Evolutionary conservation across 2,113 vertebrate species (phyloP), one percentile per base, ranked within the genome.

Genomic region (Calonectris borealis): DNA sequence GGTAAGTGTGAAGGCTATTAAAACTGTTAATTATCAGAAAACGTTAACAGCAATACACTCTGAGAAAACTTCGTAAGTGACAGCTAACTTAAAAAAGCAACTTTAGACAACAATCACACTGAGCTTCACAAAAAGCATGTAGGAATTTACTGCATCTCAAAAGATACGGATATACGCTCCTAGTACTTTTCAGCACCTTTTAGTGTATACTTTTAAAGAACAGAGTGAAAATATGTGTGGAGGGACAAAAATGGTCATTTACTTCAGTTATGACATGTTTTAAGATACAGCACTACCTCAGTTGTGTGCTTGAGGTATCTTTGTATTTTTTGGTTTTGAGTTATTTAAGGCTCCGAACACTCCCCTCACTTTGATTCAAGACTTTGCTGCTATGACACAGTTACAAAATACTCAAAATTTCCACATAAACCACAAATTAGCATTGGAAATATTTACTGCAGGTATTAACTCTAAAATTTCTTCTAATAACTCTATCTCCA

Each of bases 121-220:
- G 9, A 88, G 20, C 40, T 93, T 65, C 64, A 87, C n/a, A 69
- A 60, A 83, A 64, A 57, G 5, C 42, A 86, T 1, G 5, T 11
- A 44, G 22, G 42, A 87, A 55, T 44, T 73, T 48, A 80, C 1
- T 78, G 32, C 8, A 54, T 21, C 12, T 76, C 29, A 38, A 54
- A 86, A 77, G 8, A 32, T 3, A 73, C 0, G 1, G 0, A 1
- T 8, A 52, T 25, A 48, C 1, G 1, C 4, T 58, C 78, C 34
- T 62, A 81, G 34, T 31, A 61, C 51, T 62, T 78, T 32, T 40
- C 36, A 80, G 64, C 25, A 57, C 38, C 32, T 95, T 66, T 78
- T 64, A 66, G 2, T 17, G 27, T 32, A 31, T 21, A 13, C 16
- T 70, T 90, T 49, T 40, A 46, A 66, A 88, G 64, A 78, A 86